These are phyloP conservation scores for Tribolium freemani DNA, from an alignment of 2,888 invertebrate genomes.

Conservation along the genomic window DNA sequence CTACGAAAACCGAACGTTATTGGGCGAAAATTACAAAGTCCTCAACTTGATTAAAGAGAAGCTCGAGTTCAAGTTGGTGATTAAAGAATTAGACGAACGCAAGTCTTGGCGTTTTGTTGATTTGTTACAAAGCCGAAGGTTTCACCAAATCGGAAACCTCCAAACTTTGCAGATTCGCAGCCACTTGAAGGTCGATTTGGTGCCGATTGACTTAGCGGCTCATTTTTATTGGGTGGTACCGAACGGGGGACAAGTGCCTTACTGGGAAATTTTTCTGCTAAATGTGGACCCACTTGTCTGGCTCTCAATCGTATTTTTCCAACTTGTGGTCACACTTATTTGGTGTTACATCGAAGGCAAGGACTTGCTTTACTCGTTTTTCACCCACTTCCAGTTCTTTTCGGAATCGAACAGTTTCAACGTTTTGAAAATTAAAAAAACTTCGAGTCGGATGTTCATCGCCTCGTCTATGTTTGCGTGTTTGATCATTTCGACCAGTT, in stretches of 20 bases:
- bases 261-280: slow-evolving; percentile 8
- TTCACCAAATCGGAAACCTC: slow-evolving; percentile 3
- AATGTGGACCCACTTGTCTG: not conserved
- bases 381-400: not conserved
- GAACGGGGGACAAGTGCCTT: not conserved
- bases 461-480: not conserved
- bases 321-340: not conserved
- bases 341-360: not conserved
- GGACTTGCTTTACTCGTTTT: not conserved
- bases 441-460: not conserved
- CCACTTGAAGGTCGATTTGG: slow-evolving; percentile 10
- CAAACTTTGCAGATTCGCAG: not conserved
- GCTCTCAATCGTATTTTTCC: not conserved
- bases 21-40: slow-evolving; percentile 11
- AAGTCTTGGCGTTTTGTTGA: not conserved
- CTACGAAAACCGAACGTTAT: not conserved
- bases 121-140: slow-evolving; percentile 1
- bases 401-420: not conserved
- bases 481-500: slow-evolving; percentile 7
- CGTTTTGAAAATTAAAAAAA: not conserved
- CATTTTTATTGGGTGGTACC: slow-evolving; percentile 29
- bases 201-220: slow-evolving; percentile 1
- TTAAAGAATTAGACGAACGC: not conserved
- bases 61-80: not conserved
- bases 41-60: not conserved